phyloP scores from a whole-genome alignment of 2,113 vertebrate species.

The Albula glossodonta region DNA sequence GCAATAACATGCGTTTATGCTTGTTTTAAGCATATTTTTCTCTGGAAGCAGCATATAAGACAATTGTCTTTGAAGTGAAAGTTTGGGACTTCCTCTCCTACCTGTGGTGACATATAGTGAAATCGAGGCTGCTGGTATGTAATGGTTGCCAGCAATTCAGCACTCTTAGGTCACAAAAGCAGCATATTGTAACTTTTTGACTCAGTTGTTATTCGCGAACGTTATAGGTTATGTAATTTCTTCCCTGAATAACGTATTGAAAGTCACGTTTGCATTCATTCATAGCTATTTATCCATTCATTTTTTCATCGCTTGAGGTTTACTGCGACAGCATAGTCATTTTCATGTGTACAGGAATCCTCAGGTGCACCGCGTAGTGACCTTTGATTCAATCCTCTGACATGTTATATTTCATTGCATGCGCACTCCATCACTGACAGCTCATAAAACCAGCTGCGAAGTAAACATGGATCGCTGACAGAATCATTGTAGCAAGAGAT shows the following conservation, averaged over 20 bases:
- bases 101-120: background rate
- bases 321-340: background rate
- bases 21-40: background rate
- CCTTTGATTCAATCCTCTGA: background rate
- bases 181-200: background rate
- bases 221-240: too few species aligned
- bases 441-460: background rate
- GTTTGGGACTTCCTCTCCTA: background rate
- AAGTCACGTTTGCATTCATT: background rate
- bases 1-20: background rate
- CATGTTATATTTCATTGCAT: background rate
- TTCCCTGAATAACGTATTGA: background rate
- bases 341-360: background rate
- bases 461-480: background rate
- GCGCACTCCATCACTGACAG: background rate
- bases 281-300: background rate
- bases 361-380: slow-evolving; percentile 5
- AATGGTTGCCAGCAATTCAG: background rate
- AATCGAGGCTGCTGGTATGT: background rate
- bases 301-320: background rate
- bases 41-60: background rate
- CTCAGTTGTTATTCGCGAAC: too few species aligned
- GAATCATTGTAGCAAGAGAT: background rate
- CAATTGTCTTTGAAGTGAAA: background rate
- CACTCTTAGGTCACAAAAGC: background rate